Conservation (phyloP, 1,140 invertebrate species). For the Thaumetopoea pityocampa region DNA sequence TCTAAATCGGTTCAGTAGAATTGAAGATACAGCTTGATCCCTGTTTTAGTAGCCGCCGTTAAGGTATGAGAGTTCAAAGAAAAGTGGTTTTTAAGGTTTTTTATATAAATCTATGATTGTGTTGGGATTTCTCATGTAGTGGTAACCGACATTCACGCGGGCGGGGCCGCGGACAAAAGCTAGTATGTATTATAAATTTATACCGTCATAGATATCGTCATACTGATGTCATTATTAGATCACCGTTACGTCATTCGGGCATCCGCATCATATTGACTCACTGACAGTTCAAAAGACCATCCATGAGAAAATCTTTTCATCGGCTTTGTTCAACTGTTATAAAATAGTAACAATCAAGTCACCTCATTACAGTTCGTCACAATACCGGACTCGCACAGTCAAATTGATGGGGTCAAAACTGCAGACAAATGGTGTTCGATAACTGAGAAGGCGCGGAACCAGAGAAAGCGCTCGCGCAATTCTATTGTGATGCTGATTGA, state of each 20-base stretch:
- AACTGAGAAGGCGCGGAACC: slow-evolving; percentile 28
- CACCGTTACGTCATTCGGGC: background rate
- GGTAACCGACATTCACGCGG: too few relatives aligned
- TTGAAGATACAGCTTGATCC: too few relatives aligned
- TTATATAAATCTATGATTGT: too few relatives aligned
- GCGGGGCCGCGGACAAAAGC: too few relatives aligned
- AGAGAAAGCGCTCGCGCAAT: slow-evolving; percentile 42
- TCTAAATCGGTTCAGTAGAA: too few relatives aligned
- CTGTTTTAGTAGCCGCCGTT: too few relatives aligned
- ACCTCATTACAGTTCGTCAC: slow-evolving; percentile 8
- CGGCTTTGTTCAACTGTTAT: slow-evolving; percentile 1
- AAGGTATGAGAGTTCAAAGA: too few relatives aligned
- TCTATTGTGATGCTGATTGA: slow-evolving; percentile 47
- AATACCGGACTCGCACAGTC: slow-evolving; percentile 16
- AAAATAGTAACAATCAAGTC: slow-evolving; percentile 11
- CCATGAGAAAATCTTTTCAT: slow-evolving; percentile 10
- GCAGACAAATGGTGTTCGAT: slow-evolving; percentile 35
- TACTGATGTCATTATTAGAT: slow-evolving; percentile 6
- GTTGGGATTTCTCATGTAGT: too few relatives aligned
- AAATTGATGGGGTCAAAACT: slow-evolving; percentile 29
- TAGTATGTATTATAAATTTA: too few relatives aligned
- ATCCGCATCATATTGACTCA: background rate
- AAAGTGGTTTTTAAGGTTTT: too few relatives aligned
- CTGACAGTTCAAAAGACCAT: slow-evolving; percentile 11
- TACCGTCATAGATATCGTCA: background rate